Conservation (phyloP, 2,113 vertebrate genomes). For the Rallus limicola region DNA sequence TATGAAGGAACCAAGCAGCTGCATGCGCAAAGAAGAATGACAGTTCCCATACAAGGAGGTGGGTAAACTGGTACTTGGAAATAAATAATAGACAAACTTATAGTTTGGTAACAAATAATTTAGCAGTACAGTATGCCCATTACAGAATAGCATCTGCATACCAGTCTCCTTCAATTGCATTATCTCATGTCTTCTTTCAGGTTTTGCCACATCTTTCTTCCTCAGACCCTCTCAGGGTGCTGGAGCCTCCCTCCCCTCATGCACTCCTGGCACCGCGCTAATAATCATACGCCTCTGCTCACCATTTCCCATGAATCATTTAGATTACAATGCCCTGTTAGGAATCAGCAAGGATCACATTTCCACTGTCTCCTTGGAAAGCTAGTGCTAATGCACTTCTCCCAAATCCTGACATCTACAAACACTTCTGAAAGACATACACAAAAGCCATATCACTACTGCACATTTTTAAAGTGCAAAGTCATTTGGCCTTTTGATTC, state of each 20-base stretch:
- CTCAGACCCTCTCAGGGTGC: neutral
- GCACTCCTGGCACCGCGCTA: neutral
- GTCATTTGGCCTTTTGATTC: neutral
- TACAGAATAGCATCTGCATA: neutral
- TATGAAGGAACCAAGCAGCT: neutral
- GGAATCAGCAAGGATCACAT: neutral
- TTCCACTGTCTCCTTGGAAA: neutral
- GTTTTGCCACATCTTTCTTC: neutral
- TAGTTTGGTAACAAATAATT: neutral
- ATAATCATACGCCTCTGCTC: neutral
- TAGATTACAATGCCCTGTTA: neutral
- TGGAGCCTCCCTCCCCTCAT: neutral
- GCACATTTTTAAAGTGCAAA: neutral
- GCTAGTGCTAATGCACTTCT: neutral
- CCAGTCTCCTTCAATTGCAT: neutral
- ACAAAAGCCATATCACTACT: neutral
- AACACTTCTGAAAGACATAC: neutral
- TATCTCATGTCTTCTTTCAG: neutral
- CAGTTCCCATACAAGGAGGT: neutral
- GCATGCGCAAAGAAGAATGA: neutral
- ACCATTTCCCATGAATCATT: neutral
- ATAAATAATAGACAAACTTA: neutral
- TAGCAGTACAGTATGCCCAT: neutral
- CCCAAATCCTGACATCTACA: neutral
- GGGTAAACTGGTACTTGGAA: neutral